A percentile compares a stretch with the other conserved stretches of the same genome.
Conservation (phyloP, 2,797 vertebrate genomes). For the Protonibea diacanthus region DNA sequence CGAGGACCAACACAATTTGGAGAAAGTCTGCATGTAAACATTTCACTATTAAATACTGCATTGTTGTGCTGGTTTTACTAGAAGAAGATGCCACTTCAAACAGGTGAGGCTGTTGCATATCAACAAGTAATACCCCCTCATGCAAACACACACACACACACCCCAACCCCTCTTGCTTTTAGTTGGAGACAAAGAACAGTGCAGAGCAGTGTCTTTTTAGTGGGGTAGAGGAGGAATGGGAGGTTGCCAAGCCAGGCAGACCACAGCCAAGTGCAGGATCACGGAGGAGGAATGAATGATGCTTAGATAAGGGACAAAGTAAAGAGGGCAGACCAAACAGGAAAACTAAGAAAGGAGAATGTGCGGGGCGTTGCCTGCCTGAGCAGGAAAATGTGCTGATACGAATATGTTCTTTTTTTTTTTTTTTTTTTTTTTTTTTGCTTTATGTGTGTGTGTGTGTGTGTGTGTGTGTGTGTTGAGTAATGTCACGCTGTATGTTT, state of each 20-base stretch:
- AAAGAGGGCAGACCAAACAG: conserved; percentile 89
- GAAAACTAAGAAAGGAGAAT: conserved; percentile 82
- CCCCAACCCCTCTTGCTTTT: conserved; percentile 42
- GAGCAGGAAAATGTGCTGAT: conserved; percentile 74
- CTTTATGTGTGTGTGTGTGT: background rate
- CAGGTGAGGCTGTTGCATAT: conserved; percentile 69
- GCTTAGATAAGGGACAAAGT: conserved; percentile 85
- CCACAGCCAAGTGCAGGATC: conserved; percentile 83
- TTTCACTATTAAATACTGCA: background rate
- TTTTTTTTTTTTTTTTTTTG: conserved; percentile 41
- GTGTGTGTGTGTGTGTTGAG: conserved; percentile 13
- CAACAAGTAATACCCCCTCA: conserved; percentile 40
- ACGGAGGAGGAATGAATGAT: conserved; percentile 86
- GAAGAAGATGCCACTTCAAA: conserved; percentile 44
- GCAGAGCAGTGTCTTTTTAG: conserved; percentile 71
- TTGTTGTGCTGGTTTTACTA: background rate
- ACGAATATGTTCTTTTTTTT: conserved; percentile 67
- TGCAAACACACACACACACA: conserved; percentile 46
- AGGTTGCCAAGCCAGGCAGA: conserved; percentile 78
- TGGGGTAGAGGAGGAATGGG: conserved; percentile 66
- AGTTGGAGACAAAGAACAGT: conserved; percentile 76
- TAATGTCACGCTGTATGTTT: conserved; percentile 10
- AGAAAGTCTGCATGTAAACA: background rate
- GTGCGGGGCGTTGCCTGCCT: conserved; percentile 76
- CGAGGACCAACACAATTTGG: background rate